Evolutionary conservation across 2,888 invertebrate species (phyloP).

Genomic region (Meteorus cinctellus): DNA sequence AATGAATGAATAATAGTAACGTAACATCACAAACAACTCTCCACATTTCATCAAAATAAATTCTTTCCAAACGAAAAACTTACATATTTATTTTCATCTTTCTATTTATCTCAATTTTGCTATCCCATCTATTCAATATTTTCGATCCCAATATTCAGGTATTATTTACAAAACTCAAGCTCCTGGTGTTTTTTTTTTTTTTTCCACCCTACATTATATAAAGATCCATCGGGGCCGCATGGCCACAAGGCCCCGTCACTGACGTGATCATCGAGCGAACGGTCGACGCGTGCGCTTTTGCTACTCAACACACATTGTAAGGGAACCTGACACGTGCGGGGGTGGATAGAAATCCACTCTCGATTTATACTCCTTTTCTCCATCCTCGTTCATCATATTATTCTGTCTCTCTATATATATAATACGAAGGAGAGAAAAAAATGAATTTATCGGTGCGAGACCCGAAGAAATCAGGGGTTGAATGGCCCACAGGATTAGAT

Average conservation of each 20-base stretch:
- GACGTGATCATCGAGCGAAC: not conserved
- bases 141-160: too few species aligned
- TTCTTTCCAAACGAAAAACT: too few species aligned
- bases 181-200: too few species aligned
- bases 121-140: too few species aligned
- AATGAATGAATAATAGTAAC: too few species aligned
- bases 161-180: too few species aligned
- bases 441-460: slow-evolving; percentile 22
- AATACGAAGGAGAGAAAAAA: not conserved
- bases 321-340: slow-evolving; percentile 48
- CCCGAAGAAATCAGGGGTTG: slow-evolving; percentile 32
- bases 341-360: slow-evolving; percentile 36
- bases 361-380: slow-evolving; percentile 21
- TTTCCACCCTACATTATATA: not conserved
- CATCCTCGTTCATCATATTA: not conserved
- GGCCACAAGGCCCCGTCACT: slow-evolving; percentile 13
- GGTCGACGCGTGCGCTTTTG: not conserved
- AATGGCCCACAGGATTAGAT: slow-evolving; percentile 46
- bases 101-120: too few species aligned
- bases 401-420: not conserved
- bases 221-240: not conserved
- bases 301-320: not conserved
- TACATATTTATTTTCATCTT: too few species aligned
- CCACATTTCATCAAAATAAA: too few species aligned
- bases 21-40: too few species aligned